A percentile compares a stretch with the other conserved stretches of the same genome.
These are phyloP conservation scores for Chelon labrosus DNA, from an alignment of 2,797 vertebrate species.

Conservation along the genomic window DNA sequence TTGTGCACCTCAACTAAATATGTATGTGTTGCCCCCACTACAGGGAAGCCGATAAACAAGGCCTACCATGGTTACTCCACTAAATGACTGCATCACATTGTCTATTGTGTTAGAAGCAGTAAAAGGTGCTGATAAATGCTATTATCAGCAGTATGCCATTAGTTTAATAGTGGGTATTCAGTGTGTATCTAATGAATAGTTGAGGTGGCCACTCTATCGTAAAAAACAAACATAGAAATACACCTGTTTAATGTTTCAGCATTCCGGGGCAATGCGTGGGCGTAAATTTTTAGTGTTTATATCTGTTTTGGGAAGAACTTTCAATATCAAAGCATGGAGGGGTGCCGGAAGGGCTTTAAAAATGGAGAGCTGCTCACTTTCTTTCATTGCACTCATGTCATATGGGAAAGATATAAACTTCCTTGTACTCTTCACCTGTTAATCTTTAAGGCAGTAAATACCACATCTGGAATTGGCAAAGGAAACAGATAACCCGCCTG, in stretches of 20 bases:
- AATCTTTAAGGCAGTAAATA: background rate
- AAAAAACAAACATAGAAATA: slow-evolving; percentile 8
- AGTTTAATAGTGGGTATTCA: slow-evolving; percentile 4
- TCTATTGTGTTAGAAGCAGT: slow-evolving; percentile 4
- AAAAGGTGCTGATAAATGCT: slow-evolving; percentile 8
- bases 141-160: background rate
- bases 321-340: slow-evolving; percentile 35
- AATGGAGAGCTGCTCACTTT: slow-evolving; percentile 64
- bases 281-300: slow-evolving; percentile 40
- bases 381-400: slow-evolving; percentile 63
- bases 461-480: slow-evolving; percentile 1
- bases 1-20: slow-evolving; percentile 24
- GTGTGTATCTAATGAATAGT: slow-evolving; percentile 11
- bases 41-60: slow-evolving; percentile 12
- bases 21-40: slow-evolving; percentile 4
- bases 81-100: slow-evolving; percentile 14
- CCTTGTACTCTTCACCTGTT: slow-evolving; percentile 1
- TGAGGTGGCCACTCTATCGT: background rate
- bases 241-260: slow-evolving; percentile 9
- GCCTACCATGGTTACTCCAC: slow-evolving; percentile 5
- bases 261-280: slow-evolving; percentile 23
- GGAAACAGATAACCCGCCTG: background rate
- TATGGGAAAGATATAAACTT: slow-evolving; percentile 48
- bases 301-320: slow-evolving; percentile 31
- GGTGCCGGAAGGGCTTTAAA: slow-evolving; percentile 44